Percentiles rank a stretch among this genome's conserved stretches.
Conservation (phyloP, 2,113 vertebrate species). For the Pelvicachromis taeniatus region DNA sequence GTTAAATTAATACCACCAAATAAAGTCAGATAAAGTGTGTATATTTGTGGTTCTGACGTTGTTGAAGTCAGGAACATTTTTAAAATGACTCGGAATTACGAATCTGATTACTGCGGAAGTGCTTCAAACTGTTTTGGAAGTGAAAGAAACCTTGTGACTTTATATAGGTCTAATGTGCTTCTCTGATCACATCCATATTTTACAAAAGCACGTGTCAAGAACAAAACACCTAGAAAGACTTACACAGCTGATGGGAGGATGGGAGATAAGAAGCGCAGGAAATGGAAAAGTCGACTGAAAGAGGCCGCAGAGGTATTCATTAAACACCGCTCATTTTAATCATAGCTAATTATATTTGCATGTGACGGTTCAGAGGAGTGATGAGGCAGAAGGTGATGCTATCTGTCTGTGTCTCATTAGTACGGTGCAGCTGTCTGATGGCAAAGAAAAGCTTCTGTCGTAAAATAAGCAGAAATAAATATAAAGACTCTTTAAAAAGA, state of each 20-base stretch:
- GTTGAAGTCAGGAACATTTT: background rate
- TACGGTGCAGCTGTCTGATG: conserved; percentile 22
- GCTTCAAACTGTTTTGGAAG: background rate
- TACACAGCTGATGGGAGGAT: conserved; percentile 28
- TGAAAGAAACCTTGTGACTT: background rate
- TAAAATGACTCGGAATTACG: background rate
- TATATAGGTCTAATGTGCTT: background rate
- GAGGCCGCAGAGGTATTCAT: conserved; percentile 55
- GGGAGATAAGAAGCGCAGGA: conserved; percentile 41
- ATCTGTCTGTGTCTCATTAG: conserved; percentile 53
- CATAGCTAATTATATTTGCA: conserved; percentile 72
- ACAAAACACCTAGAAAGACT: conserved; percentile 14
- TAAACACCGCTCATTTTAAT: conserved; percentile 67
- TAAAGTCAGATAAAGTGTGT: background rate
- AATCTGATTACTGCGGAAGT: background rate
- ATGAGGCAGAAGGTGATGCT: conserved; percentile 38
- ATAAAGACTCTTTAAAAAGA: background rate
- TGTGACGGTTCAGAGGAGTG: conserved; percentile 39
- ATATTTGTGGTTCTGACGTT: background rate
- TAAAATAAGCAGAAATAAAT: conserved; percentile 31
- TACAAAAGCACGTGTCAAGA: background rate
- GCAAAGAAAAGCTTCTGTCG: conserved; percentile 9
- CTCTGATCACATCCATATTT: background rate
- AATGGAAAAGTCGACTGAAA: conserved; percentile 59
- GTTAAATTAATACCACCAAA: background rate